These are phyloP conservation scores for Littorina saxatilis DNA, from an alignment of 1,140 invertebrate genomes.

Conservation along the genomic window DNA sequence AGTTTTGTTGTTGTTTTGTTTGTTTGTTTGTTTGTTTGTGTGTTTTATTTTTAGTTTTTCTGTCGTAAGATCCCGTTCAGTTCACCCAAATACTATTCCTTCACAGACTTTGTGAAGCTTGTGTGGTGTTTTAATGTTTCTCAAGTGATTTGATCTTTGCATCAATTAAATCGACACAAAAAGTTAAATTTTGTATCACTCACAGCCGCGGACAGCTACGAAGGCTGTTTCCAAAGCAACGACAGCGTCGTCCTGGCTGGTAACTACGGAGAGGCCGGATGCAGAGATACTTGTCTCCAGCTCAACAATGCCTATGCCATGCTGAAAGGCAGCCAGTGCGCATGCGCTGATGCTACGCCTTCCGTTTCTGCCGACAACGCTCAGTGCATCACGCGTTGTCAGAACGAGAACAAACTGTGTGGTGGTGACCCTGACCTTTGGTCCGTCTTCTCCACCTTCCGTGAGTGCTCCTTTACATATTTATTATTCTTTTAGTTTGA, in stretches of 20 bases:
- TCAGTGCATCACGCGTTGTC: neutral
- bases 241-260: neutral
- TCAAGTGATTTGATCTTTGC: too few relatives aligned
- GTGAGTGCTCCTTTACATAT: neutral
- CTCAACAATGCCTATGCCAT: neutral
- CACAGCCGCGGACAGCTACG: neutral
- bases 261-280: neutral
- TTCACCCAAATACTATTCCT: too few relatives aligned
- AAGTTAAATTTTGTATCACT: neutral
- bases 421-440: neutral
- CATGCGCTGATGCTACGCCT: neutral
- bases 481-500: neutral
- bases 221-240: neutral
- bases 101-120: too few relatives aligned
- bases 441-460: neutral
- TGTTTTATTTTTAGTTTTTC: too few relatives aligned
- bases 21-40: too few relatives aligned
- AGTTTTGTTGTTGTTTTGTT: too few relatives aligned
- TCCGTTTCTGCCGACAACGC: neutral
- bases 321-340: neutral
- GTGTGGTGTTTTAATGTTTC: too few relatives aligned
- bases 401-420: neutral
- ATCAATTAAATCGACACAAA: too few relatives aligned
- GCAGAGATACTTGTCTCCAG: neutral
- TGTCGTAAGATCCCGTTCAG: too few relatives aligned